Percentiles rank a stretch among this genome's conserved stretches.
Evolutionary conservation across 2,888 invertebrate species (phyloP).

Genomic region (Drosophila yooni): DNA sequence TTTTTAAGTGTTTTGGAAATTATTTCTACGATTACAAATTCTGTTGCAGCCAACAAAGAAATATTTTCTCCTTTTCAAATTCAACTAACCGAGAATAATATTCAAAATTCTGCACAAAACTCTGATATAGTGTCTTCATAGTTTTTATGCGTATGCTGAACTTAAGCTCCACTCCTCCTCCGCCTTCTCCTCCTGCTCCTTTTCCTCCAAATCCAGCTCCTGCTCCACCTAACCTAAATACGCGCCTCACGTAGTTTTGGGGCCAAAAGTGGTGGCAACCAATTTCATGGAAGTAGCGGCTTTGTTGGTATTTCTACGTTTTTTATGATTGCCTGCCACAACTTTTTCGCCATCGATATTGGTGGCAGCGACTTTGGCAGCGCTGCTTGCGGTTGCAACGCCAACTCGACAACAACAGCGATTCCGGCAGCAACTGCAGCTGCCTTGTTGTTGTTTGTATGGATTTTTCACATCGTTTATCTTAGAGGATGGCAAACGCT

Average conservation of each 20-base stretch:
- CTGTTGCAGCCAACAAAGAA: background rate
- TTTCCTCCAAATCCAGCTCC: background rate
- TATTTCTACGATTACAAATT: background rate
- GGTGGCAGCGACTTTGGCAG: constrained; percentile 54
- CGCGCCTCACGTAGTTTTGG: background rate
- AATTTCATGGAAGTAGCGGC: constrained; percentile 53
- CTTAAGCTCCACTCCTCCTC: constrained; percentile 12
- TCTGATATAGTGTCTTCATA: constrained; percentile 28
- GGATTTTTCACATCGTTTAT: constrained; percentile 81
- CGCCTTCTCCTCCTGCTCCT: background rate
- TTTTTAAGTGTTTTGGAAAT: background rate
- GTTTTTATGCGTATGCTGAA: constrained; percentile 30
- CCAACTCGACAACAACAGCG: constrained; percentile 9
- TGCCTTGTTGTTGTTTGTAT: constrained; percentile 67
- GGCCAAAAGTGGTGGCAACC: constrained; percentile 17
- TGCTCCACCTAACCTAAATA: too few species aligned
- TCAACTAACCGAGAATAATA: constrained; percentile 3
- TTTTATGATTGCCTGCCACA: constrained; percentile 81
- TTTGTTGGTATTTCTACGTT: constrained; percentile 73
- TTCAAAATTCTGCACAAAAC: constrained; percentile 5
- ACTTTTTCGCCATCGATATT: constrained; percentile 80
- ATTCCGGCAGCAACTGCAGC: constrained; percentile 2
- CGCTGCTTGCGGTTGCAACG: constrained; percentile 69
- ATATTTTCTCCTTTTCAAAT: background rate
- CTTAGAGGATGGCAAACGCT: constrained; percentile 68